Percentiles rank a stretch among this genome's conserved stretches.
These are phyloP conservation scores for Nycticryphes semicollaris DNA, from an alignment of 2,113 vertebrate genomes.

Conservation along the genomic window DNA sequence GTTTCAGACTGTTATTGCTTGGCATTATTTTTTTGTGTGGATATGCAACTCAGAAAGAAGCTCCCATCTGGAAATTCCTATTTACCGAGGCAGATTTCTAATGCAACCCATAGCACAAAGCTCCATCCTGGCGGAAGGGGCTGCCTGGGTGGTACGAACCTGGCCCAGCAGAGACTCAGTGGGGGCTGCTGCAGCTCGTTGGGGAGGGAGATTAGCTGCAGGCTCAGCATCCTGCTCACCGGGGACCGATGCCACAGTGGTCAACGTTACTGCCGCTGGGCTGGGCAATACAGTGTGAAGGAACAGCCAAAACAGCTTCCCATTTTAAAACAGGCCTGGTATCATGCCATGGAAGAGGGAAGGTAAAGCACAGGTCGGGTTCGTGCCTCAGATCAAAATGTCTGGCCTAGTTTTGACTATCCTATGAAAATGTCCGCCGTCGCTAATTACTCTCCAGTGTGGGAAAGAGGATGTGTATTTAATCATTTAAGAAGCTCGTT, in stretches of 20 bases:
- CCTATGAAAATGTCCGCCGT: not conserved
- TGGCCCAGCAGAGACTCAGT: fast-evolving
- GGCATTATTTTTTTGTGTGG: not conserved
- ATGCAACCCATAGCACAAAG: not conserved
- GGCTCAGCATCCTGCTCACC: not conserved
- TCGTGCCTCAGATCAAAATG: not conserved
- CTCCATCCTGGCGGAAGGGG: fast-evolving
- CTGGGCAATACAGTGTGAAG: not conserved
- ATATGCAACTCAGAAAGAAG: not conserved
- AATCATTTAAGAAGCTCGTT: slow-evolving; percentile 23
- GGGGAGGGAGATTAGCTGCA: not conserved
- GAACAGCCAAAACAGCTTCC: not conserved
- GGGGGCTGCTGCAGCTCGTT: not conserved
- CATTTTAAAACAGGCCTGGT: not conserved
- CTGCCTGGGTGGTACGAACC: not conserved
- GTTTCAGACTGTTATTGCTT: not conserved
- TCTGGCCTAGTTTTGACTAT: not conserved
- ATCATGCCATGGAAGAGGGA: fast-evolving
- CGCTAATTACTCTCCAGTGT: not conserved
- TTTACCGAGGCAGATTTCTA: not conserved
- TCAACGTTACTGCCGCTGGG: fast-evolving
- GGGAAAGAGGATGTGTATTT: not conserved
- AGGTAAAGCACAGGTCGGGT: not conserved
- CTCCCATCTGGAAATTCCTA: not conserved
- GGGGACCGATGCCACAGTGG: fast-evolving